These are phyloP conservation scores for Paguma larvata DNA, from an alignment of 2,797 vertebrate genomes.

Conservation along the genomic window DNA sequence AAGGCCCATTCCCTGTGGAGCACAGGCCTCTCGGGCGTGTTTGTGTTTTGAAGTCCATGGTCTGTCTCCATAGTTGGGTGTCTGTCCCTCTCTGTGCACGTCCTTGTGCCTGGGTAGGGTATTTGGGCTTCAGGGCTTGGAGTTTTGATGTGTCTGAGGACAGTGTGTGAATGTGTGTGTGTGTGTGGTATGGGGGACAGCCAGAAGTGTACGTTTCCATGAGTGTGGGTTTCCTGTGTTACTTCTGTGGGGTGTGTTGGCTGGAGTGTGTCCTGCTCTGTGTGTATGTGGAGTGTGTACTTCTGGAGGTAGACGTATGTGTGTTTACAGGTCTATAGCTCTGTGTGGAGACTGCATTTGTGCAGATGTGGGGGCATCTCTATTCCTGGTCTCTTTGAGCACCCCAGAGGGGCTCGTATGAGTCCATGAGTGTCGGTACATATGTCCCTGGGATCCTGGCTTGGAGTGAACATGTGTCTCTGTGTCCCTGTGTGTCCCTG, in stretches of 20 bases:
- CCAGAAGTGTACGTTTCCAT: not conserved
- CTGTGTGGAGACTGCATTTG: not conserved
- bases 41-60: not conserved
- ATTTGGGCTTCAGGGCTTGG: not conserved
- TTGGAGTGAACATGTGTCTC: not conserved
- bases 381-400: not conserved
- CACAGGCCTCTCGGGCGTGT: not conserved
- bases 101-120: not conserved
- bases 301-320: not conserved
- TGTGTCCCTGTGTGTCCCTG: not conserved
- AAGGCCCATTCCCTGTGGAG: not conserved
- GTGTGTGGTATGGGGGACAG: not conserved
- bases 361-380: not conserved
- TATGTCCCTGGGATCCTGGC: not conserved
- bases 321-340: not conserved
- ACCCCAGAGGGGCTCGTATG: not conserved
- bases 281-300: not conserved
- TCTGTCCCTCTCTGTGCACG: slow-evolving; percentile 53
- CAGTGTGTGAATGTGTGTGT: not conserved
- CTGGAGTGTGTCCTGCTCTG: not conserved
- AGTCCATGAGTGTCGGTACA: not conserved
- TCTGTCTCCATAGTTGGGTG: slow-evolving; percentile 66
- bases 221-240: not conserved
- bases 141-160: not conserved
- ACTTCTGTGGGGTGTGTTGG: not conserved